Conservation (phyloP, 1,140 invertebrate genomes). For the Metaphire vulgaris region DNA sequence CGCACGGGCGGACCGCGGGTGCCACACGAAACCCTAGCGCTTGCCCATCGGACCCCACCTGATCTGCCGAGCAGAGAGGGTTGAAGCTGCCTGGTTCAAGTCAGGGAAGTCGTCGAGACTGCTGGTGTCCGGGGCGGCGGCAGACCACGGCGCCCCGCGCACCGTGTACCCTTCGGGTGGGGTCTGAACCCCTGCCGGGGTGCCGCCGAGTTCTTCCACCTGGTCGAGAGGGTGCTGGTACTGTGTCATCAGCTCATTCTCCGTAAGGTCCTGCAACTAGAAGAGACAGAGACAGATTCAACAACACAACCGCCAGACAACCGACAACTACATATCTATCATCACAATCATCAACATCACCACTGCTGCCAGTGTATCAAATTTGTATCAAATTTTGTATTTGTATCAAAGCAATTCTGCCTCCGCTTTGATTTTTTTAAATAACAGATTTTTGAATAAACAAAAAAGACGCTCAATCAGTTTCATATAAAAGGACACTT, state of each 20-base stretch:
- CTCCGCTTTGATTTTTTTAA: too few species aligned
- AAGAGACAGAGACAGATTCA: conserved; percentile 34
- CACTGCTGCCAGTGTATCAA: too few species aligned
- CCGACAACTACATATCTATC: too few species aligned
- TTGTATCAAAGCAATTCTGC: too few species aligned
- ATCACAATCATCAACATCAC: too few species aligned
- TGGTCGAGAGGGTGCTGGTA: conserved; percentile 38
- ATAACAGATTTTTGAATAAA: too few species aligned
- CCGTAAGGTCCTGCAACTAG: conserved; percentile 23
- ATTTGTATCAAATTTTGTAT: too few species aligned
- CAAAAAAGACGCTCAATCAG: too few species aligned
- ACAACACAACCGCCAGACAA: too few species aligned
- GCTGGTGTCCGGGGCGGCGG: conserved; percentile 56
- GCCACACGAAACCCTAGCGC: too few species aligned
- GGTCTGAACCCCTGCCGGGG: conserved; percentile 3
- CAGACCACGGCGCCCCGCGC: conserved; percentile 75
- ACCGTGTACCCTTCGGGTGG: conserved; percentile 69
- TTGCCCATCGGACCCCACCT: neutral
- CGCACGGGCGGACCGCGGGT: too few species aligned
- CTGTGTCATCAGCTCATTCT: conserved; percentile 38
- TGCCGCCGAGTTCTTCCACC: conserved; percentile 34
- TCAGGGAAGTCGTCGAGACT: conserved; percentile 22
- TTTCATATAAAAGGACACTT: too few species aligned
- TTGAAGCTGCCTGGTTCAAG: neutral
- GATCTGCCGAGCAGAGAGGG: neutral